phyloP scores from a whole-genome alignment of 2,888 invertebrate genomes.

The Elysia crispata region DNA sequence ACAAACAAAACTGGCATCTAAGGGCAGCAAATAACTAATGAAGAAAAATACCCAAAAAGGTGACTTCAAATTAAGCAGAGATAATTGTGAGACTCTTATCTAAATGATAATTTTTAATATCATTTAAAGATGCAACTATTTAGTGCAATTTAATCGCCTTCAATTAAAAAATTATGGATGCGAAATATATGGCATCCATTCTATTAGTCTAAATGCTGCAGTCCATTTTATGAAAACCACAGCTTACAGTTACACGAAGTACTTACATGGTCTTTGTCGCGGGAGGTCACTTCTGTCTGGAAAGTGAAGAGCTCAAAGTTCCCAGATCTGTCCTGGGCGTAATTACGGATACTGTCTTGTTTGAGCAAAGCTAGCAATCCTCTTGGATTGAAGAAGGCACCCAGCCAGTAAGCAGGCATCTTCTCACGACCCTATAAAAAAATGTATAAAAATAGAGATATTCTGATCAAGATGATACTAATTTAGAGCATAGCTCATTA shows the following conservation, averaged over 20 bases:
- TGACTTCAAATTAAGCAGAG: no score
- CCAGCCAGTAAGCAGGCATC: slow-evolving; percentile 77
- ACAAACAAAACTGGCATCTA: no score
- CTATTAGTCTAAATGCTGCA: no score
- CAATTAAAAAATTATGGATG: no score
- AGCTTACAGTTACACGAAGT: neutral
- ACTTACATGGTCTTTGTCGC: slow-evolving; percentile 77
- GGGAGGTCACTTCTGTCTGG: slow-evolving; percentile 76
- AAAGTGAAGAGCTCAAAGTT: slow-evolving; percentile 75
- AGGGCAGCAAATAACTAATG: no score
- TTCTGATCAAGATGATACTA: neutral
- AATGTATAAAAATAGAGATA: neutral
- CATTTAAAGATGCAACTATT: no score
- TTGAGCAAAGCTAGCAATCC: slow-evolving; percentile 75
- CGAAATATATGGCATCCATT: no score
- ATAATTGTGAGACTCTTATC: no score
- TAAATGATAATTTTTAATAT: no score
- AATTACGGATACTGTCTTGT: slow-evolving; percentile 71
- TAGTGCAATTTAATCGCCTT: no score
- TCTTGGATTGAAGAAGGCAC: slow-evolving; percentile 76
- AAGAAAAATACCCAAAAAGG: no score
- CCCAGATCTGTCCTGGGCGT: slow-evolving; percentile 70
- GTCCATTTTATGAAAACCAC: neutral
- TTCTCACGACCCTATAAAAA: slow-evolving; percentile 74
- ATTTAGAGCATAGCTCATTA: no score